phyloP scores from a whole-genome alignment of 2,797 vertebrate species.

The Perdix hodgsoniae region DNA sequence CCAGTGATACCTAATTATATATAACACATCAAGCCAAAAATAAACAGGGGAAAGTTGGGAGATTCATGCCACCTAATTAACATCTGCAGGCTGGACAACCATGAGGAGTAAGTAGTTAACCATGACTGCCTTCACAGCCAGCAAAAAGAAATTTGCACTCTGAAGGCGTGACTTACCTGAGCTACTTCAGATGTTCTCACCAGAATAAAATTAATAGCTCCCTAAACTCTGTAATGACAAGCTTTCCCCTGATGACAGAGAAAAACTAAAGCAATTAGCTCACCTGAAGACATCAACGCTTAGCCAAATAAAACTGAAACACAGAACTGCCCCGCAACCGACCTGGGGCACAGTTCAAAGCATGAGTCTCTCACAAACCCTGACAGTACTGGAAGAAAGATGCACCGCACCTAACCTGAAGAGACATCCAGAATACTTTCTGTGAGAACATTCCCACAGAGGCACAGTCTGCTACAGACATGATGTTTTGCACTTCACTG shows the following conservation, averaged over 20 bases:
- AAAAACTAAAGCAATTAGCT: slow-evolving; percentile 15
- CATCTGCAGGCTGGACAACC: not conserved
- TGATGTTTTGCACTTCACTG: accelerated
- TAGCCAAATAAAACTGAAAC: not conserved
- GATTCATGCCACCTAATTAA: not conserved
- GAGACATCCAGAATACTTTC: accelerated
- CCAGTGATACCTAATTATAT: not conserved
- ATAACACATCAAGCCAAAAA: not conserved
- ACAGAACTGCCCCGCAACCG: not conserved
- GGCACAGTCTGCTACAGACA: not conserved
- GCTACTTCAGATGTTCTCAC: slow-evolving; percentile 27
- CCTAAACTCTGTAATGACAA: not conserved
- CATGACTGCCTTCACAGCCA: not conserved
- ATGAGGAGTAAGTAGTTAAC: not conserved
- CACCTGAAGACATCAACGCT: not conserved
- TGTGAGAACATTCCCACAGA: accelerated
- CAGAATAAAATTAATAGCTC: slow-evolving; percentile 39
- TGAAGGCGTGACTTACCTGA: slow-evolving; percentile 9
- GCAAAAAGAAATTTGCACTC: not conserved
- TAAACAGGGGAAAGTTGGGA: not conserved
- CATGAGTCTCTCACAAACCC: not conserved
- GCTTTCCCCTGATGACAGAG: slow-evolving; percentile 22
- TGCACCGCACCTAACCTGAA: accelerated
- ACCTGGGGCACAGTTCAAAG: not conserved
- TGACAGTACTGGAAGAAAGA: not conserved